Evolutionary conservation across 2,888 invertebrate species (phyloP).

Genomic region (Oasisia sp.): DNA sequence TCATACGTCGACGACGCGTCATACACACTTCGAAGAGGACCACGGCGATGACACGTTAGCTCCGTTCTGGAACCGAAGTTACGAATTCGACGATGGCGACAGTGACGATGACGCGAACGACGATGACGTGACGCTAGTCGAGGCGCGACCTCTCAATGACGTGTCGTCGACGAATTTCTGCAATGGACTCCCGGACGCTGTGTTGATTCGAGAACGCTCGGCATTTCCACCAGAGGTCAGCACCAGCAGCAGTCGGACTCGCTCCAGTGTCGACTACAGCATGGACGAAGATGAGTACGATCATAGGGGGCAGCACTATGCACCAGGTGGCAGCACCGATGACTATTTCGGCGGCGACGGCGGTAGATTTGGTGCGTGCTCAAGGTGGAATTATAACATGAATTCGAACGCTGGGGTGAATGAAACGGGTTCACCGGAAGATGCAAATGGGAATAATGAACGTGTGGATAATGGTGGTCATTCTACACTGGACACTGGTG

Average conservation of each 20-base stretch:
- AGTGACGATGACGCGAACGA: slow-evolving; percentile 6
- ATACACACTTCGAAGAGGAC: neutral
- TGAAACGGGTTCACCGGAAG: neutral
- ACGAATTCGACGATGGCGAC: slow-evolving; percentile 18
- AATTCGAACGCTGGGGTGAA: neutral
- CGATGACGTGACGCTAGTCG: slow-evolving; percentile 28
- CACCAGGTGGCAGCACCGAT: neutral
- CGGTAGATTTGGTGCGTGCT: neutral
- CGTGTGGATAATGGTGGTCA: neutral
- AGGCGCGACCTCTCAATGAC: slow-evolving; percentile 39
- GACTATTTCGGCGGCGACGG: neutral
- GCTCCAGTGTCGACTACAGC: neutral
- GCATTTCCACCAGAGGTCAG: neutral
- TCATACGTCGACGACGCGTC: neutral
- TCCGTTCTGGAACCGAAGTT: slow-evolving; percentile 21
- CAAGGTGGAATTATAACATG: neutral
- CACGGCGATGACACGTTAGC: slow-evolving; percentile 27
- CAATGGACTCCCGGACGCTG: slow-evolving; percentile 27
- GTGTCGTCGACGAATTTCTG: slow-evolving; percentile 38
- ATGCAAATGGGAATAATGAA: neutral
- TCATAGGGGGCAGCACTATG: neutral
- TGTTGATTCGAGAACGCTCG: neutral
- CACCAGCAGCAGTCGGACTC: neutral
- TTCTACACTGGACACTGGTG: neutral
- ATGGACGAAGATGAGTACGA: slow-evolving; percentile 14